Conservation (phyloP, 2,797 vertebrate genomes). For the Masticophis lateralis region DNA sequence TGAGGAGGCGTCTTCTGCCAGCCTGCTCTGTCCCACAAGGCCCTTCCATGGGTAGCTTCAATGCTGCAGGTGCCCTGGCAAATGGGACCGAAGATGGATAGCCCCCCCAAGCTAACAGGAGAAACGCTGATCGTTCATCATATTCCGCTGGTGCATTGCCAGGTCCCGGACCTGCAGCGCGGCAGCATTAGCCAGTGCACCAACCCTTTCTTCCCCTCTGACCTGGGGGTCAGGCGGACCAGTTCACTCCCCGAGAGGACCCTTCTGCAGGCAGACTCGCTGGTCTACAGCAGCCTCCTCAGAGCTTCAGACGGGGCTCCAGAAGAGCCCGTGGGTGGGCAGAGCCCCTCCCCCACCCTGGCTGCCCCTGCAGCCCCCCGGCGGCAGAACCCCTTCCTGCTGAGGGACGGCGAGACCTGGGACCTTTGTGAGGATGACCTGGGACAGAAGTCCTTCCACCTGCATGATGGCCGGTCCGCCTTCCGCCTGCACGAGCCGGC, state of each 20-base stretch:
- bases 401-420: conserved; percentile 76
- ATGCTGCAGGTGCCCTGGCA: conserved; percentile 68
- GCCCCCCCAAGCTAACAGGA: conserved; percentile 87
- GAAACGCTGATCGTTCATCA: conserved; percentile 97
- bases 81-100: conserved; percentile 82
- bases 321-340: conserved; percentile 52
- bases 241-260: conserved; percentile 81
- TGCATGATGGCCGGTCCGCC: conserved; percentile 74
- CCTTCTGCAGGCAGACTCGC: conserved; percentile 78
- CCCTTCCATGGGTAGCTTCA: conserved; percentile 63
- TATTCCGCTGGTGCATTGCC: conserved; percentile 97
- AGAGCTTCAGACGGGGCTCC: conserved; percentile 65
- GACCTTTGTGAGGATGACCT: conserved; percentile 55
- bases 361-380: conserved; percentile 59
- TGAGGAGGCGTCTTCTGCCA: conserved; percentile 55
- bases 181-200: conserved; percentile 76
- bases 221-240: conserved; percentile 81
- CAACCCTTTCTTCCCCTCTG: conserved; percentile 84
- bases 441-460: conserved; percentile 79
- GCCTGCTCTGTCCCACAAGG: conserved; percentile 44
- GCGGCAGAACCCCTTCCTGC: conserved; percentile 89
- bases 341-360: conserved; percentile 52
- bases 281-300: conserved; percentile 87
- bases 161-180: conserved; percentile 84
- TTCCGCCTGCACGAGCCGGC: conserved; percentile 72